Evolutionary conservation across 1,140 invertebrate genomes (phyloP).

Genomic region (Calephelis nemesis): DNA sequence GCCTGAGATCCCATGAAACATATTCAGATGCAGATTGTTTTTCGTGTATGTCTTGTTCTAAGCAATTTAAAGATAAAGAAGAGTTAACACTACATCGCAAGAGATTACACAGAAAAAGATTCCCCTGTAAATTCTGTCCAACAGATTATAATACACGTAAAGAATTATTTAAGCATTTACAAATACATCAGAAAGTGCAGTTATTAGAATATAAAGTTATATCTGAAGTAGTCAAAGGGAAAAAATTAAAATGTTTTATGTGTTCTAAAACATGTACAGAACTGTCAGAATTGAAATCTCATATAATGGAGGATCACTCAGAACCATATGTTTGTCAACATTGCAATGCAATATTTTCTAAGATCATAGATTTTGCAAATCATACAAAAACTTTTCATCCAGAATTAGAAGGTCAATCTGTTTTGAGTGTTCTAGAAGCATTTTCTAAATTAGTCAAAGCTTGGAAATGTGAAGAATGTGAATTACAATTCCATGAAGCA

Average conservation of each 20-base stretch:
- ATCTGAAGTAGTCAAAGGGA: conserved; percentile 61
- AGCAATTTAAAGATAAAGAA: conserved; percentile 58
- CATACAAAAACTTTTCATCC: conserved; percentile 64
- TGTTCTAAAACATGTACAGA: conserved; percentile 56
- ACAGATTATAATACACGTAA: conserved; percentile 64
- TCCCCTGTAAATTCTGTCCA: conserved; percentile 71
- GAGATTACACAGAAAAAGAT: conserved; percentile 56
- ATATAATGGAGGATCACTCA: conserved; percentile 66
- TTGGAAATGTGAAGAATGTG: conserved; percentile 72
- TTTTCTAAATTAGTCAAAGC: conserved; percentile 64
- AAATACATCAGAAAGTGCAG: conserved; percentile 66
- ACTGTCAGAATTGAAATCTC: conserved; percentile 58
- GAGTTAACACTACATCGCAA: conserved; percentile 54
- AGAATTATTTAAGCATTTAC: conserved; percentile 66
- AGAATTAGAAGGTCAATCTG: conserved; percentile 60
- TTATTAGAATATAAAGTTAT: conserved; percentile 71
- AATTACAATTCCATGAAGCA: conserved; percentile 65
- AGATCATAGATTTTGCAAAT: conserved; percentile 65
- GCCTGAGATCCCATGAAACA: conserved; percentile 56
- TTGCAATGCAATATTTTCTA: conserved; percentile 56
- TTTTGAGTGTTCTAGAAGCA: conserved; percentile 66
- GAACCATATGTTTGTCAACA: conserved; percentile 58
- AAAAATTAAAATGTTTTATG: conserved; percentile 66
- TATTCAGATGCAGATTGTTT: conserved; percentile 39
- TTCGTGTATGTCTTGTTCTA: conserved; percentile 54